phyloP scores from a whole-genome alignment of 2,888 invertebrate genomes.

The Cybosia mesomella region DNA sequence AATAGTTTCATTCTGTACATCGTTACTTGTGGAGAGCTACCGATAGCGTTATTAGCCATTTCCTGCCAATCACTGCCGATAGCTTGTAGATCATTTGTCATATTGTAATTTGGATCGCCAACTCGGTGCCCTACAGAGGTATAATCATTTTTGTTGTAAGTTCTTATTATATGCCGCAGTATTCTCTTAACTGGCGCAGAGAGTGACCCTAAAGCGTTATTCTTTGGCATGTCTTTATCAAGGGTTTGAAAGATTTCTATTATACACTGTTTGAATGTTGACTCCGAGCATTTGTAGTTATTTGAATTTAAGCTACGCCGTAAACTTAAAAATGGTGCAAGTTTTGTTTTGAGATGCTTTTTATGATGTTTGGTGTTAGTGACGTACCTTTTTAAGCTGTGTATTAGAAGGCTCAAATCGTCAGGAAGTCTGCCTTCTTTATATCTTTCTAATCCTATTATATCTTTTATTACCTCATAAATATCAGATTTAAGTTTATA shows the following conservation, averaged over 20 bases:
- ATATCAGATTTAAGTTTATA: conserved; percentile 69
- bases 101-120: conserved; percentile 57
- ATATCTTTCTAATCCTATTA: conserved; percentile 58
- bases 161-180: conserved; percentile 61
- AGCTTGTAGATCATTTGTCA: conserved; percentile 58
- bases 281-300: conserved; percentile 12
- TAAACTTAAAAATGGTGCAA: neutral
- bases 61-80: conserved; percentile 64
- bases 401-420: conserved; percentile 60
- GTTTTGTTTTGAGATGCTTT: conserved; percentile 21
- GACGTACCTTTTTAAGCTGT: conserved; percentile 63
- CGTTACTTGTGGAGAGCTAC: conserved; percentile 51
- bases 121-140: conserved; percentile 41
- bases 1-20: conserved; percentile 66
- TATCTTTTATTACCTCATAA: conserved; percentile 65
- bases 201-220: conserved; percentile 55
- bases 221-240: conserved; percentile 54
- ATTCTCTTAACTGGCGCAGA: conserved; percentile 58
- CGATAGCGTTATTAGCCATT: conserved; percentile 47
- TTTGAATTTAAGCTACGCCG: conserved; percentile 6
- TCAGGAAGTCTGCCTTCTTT: conserved; percentile 52
- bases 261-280: conserved; percentile 46
- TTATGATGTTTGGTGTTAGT: conserved; percentile 27
- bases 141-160: conserved; percentile 54
- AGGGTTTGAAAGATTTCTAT: conserved; percentile 59